Evolutionary conservation across 2,113 vertebrate species (phyloP).

Genomic region (Larimichthys polyactis): DNA sequence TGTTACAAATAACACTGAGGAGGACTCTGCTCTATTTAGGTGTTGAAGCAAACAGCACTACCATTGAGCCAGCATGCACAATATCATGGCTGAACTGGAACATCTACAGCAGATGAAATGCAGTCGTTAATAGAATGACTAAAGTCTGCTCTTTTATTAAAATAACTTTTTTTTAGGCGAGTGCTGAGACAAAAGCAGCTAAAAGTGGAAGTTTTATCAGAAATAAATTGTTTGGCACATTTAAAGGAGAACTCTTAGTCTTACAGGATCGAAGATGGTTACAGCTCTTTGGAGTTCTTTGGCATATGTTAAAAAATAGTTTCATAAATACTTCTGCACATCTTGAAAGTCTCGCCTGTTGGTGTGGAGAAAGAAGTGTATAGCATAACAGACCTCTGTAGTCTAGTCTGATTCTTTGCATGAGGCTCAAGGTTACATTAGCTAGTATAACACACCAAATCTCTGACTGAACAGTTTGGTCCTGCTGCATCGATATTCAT

Average conservation of each 20-base stretch:
- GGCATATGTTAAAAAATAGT: not conserved
- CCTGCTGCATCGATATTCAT: not conserved
- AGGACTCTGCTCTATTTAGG: not conserved
- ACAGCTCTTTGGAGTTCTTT: not conserved
- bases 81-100: not conserved
- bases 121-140: not conserved
- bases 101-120: not conserved
- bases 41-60: not conserved
- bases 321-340: not conserved
- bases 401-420: not conserved
- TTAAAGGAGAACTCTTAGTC: not conserved
- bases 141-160: no score
- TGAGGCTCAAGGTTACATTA: not conserved
- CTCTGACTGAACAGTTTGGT: not conserved
- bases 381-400: not conserved
- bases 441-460: slow-evolving; percentile 7
- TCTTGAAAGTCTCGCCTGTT: no score
- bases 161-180: no score
- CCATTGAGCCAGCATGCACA: not conserved
- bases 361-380: not conserved
- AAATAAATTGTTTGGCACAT: not conserved
- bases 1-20: slow-evolving; percentile 4
- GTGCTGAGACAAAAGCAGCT: no score
- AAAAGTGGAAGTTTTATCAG: not conserved
- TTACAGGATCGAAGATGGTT: not conserved